Evolutionary conservation across 2,113 vertebrate genomes (phyloP).

Genomic region (Brachyistius frenatus): DNA sequence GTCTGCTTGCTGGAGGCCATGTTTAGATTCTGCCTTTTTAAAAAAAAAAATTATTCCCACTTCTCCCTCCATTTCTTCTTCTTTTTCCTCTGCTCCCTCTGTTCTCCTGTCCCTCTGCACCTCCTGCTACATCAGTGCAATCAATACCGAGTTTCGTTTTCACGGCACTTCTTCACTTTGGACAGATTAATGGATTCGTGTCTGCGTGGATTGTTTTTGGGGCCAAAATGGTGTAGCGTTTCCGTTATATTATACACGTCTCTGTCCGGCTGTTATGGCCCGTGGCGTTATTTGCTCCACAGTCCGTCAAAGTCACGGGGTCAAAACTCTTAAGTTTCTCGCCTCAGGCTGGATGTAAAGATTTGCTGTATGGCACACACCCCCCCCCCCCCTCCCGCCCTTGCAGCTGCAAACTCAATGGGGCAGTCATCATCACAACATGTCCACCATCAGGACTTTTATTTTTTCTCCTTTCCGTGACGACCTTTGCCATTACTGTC

Average conservation of each 20-base stretch:
- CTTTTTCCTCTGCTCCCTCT: slow-evolving; percentile 37
- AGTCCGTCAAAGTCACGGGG: slow-evolving; percentile 53
- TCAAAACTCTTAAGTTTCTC: slow-evolving; percentile 39
- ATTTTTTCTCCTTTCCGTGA: not conserved
- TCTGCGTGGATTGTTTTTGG: slow-evolving; percentile 1
- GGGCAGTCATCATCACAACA: slow-evolving; percentile 28
- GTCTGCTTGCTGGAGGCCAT: slow-evolving; percentile 72
- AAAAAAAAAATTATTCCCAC: too few relatives aligned
- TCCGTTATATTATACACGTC: slow-evolving; percentile 23
- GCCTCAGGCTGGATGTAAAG: slow-evolving; percentile 51
- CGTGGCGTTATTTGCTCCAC: slow-evolving; percentile 35
- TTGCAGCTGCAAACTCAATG: not conserved
- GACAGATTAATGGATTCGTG: slow-evolving; percentile 60
- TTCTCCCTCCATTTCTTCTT: slow-evolving; percentile 33
- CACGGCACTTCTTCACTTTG: slow-evolving; percentile 45
- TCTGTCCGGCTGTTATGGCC: slow-evolving; percentile 31
- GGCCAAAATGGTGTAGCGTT: slow-evolving; percentile 23
- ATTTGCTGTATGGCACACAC: slow-evolving; percentile 18
- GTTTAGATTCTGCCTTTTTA: slow-evolving; percentile 37
- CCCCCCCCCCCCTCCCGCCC: slow-evolving; percentile 9
- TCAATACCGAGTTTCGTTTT: slow-evolving; percentile 50
- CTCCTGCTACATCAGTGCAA: slow-evolving; percentile 41
- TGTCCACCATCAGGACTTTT: slow-evolving; percentile 6
- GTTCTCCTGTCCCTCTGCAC: slow-evolving; percentile 43
- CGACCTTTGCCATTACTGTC: slow-evolving; percentile 13